Percentiles rank a stretch among this genome's conserved stretches.
Conservation (phyloP, 53 echinoderm and acorn worm genomes). For the Henricia sp. region DNA sequence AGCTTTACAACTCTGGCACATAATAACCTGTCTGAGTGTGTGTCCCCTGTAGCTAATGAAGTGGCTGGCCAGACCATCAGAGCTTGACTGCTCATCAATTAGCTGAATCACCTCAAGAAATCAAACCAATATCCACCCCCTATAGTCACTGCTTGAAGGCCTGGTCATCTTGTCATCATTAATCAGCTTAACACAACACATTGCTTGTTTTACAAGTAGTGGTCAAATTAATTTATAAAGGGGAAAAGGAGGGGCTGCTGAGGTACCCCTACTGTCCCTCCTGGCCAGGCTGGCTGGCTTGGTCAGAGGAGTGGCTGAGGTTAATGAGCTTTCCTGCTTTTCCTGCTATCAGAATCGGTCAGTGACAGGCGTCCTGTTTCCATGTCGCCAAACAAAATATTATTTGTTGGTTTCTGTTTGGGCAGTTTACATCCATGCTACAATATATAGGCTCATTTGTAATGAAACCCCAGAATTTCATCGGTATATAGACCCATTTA, state of each 20-base stretch:
- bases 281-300: background rate
- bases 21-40: no score
- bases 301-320: background rate
- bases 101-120: slow-evolving; percentile 26
- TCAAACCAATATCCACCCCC: slow-evolving; percentile 3
- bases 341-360: no score
- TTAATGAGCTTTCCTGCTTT: no score
- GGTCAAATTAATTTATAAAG: background rate
- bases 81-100: background rate
- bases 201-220: slow-evolving; percentile 44
- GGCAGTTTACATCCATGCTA: no score
- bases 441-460: no score
- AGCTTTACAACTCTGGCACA: no score
- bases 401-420: no score
- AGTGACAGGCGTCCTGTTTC: no score
- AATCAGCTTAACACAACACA: slow-evolving; percentile 24
- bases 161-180: slow-evolving; percentile 14
- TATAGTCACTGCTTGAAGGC: background rate
- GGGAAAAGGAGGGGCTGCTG: background rate
- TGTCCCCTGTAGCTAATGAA: background rate
- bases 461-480: no score
- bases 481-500: no score
- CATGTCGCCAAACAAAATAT: no score
- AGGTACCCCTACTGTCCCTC: background rate
- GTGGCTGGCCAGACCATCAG: background rate